Evolutionary conservation across 1,140 invertebrate species (phyloP).

Genomic region (Papilio machaon): DNA sequence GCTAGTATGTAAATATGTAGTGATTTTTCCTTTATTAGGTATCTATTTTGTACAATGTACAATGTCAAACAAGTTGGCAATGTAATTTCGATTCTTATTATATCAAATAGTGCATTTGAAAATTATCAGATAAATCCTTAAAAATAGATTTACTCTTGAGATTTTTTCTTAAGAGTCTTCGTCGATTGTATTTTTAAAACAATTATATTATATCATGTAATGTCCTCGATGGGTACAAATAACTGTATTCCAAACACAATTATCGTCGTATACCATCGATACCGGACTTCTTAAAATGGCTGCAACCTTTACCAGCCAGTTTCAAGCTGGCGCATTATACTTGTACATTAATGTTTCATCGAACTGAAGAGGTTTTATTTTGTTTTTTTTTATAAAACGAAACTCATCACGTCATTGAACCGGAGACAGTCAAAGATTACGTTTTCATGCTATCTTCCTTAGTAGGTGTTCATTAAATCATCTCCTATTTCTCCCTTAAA

Average conservation of each 20-base stretch:
- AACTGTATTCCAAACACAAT: slow-evolving; percentile 9
- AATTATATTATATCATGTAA: neutral
- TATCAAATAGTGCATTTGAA: too few species aligned
- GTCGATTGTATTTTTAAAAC: neutral
- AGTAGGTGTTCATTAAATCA: too few species aligned
- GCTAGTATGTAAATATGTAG: too few species aligned
- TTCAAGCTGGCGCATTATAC: neutral
- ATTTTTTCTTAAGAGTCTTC: too few species aligned
- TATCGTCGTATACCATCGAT: slow-evolving; percentile 1
- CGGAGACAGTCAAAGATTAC: neutral
- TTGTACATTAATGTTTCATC: neutral
- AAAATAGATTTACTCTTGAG: too few species aligned
- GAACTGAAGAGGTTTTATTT: neutral
- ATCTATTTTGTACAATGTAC: neutral
- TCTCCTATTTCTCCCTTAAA: too few species aligned
- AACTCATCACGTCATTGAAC: neutral
- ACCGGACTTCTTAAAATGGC: slow-evolving; percentile 13
- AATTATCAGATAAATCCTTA: too few species aligned
- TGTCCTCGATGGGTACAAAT: slow-evolving; percentile 1
- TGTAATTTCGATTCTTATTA: too few species aligned
- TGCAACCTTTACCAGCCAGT: slow-evolving; percentile 8
- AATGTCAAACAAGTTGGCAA: too few species aligned
- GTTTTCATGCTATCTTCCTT: neutral
- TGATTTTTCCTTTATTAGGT: neutral
- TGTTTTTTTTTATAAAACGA: neutral